A percentile compares a stretch with the other conserved stretches of the same genome.
These are phyloP conservation scores for Tauraco hartlaubi DNA, from an alignment of 2,797 vertebrate genomes.

Conservation along the genomic window DNA sequence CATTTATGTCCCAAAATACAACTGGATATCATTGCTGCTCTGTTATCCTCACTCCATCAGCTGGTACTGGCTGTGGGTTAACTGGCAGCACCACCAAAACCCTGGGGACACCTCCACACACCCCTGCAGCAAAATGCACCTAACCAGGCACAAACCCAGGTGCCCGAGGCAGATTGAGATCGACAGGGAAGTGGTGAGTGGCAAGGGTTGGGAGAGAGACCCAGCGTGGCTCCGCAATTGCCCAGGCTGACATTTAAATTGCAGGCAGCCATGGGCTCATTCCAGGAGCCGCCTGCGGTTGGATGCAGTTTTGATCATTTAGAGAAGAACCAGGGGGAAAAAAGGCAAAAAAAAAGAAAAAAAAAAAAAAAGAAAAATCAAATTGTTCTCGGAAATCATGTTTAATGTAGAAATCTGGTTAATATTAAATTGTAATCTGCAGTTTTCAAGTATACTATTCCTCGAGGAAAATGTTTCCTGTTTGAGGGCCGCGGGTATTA, in stretches of 20 bases:
- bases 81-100: background rate
- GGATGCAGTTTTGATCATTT: slow-evolving; percentile 72
- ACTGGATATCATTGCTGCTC: background rate
- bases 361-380: slow-evolving; percentile 70
- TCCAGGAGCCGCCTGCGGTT: slow-evolving; percentile 73
- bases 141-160: background rate
- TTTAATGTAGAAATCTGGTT: slow-evolving; percentile 85
- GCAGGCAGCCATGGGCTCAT: slow-evolving; percentile 72
- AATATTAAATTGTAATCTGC: slow-evolving; percentile 84
- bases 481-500: slow-evolving; percentile 69
- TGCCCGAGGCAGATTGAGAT: background rate
- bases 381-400: slow-evolving; percentile 86
- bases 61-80: accelerated
- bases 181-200: slow-evolving; percentile 52
- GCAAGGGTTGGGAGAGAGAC: slow-evolving; percentile 17
- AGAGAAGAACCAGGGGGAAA: background rate
- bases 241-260: slow-evolving; percentile 69
- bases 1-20: background rate
- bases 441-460: slow-evolving; percentile 81
- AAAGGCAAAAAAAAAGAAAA: background rate
- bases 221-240: background rate
- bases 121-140: background rate
- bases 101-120: background rate
- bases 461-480: slow-evolving; percentile 84
- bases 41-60: background rate